Conservation (phyloP, 2,888 invertebrate species). For the Drosophila seclusa region DNA sequence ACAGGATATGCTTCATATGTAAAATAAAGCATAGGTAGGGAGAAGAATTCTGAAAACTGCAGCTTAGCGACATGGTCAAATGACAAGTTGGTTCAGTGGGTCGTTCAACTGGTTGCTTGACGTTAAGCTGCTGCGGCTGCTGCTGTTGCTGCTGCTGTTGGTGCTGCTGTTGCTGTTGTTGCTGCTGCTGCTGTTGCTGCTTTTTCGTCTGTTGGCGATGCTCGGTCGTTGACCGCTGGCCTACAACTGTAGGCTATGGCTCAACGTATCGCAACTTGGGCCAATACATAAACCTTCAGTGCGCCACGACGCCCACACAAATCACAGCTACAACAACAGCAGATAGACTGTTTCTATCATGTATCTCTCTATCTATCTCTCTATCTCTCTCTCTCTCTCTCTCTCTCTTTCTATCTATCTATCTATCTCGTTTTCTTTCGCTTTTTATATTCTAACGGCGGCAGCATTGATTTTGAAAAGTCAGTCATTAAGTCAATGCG, state of each 20-base stretch:
- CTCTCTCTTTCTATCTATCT: background rate
- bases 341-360: slow-evolving; percentile 1
- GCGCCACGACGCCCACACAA: slow-evolving; percentile 34
- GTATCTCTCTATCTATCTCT: background rate
- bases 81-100: slow-evolving; percentile 79
- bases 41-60: slow-evolving; percentile 35
- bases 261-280: slow-evolving; percentile 43
- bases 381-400: background rate
- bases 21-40: slow-evolving; percentile 9
- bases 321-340: slow-evolving; percentile 9
- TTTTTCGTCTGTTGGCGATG: slow-evolving; percentile 33
- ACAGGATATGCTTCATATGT: slow-evolving; percentile 31
- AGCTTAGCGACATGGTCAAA: slow-evolving; percentile 66
- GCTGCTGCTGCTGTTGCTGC: slow-evolving; percentile 32
- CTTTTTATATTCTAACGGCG: slow-evolving; percentile 55
- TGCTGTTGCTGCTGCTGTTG: slow-evolving; percentile 9
- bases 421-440: slow-evolving; percentile 8
- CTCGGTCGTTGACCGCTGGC: slow-evolving; percentile 76
- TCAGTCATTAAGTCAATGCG: slow-evolving; percentile 83
- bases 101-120: slow-evolving; percentile 70
- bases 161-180: slow-evolving; percentile 7
- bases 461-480: slow-evolving; percentile 75
- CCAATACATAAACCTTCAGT: slow-evolving; percentile 21
- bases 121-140: slow-evolving; percentile 31
- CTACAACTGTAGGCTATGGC: slow-evolving; percentile 73